Conservation (phyloP, 2,888 invertebrate genomes). For the Melieria picta region DNA sequence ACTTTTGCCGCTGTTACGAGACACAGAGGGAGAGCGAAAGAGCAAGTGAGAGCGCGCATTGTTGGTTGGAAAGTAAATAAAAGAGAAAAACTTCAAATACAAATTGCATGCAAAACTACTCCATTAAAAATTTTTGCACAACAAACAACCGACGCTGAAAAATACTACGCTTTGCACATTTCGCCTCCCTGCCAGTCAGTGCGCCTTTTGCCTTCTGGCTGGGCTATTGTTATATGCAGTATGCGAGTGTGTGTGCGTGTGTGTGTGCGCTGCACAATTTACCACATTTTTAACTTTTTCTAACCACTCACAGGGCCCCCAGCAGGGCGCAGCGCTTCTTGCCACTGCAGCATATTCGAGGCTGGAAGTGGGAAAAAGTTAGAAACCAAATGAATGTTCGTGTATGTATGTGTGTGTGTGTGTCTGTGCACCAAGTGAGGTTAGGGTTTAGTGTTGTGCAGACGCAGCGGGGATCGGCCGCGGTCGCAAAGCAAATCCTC, state of each 20-base stretch:
- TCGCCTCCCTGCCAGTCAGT: too few relatives aligned
- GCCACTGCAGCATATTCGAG: neutral
- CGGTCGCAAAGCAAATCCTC: neutral
- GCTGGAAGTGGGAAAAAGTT: neutral
- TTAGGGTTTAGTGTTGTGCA: too few relatives aligned
- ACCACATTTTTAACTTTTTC: conserved; percentile 19
- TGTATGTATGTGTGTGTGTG: conserved; percentile 20
- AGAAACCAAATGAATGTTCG: neutral
- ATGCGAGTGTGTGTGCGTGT: neutral
- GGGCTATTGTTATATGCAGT: neutral
- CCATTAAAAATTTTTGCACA: conserved; percentile 20
- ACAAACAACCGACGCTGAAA: neutral
- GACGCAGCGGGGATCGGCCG: too few relatives aligned
- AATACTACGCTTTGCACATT: too few relatives aligned
- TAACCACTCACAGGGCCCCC: neutral
- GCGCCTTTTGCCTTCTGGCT: neutral
- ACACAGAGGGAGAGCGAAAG: too few relatives aligned
- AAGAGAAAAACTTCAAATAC: conserved; percentile 11
- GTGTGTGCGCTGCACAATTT: conserved; percentile 7
- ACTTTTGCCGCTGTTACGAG: too few relatives aligned
- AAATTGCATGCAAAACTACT: conserved; percentile 32
- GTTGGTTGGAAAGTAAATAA: neutral
- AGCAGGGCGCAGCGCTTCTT: neutral
- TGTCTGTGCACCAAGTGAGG: neutral
- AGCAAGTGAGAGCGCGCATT: too few relatives aligned